Evolutionary conservation across 2,888 invertebrate species (phyloP), one percentile per base, ranked within the genome.

Genomic region (Cryptocephalus moraei): DNA sequence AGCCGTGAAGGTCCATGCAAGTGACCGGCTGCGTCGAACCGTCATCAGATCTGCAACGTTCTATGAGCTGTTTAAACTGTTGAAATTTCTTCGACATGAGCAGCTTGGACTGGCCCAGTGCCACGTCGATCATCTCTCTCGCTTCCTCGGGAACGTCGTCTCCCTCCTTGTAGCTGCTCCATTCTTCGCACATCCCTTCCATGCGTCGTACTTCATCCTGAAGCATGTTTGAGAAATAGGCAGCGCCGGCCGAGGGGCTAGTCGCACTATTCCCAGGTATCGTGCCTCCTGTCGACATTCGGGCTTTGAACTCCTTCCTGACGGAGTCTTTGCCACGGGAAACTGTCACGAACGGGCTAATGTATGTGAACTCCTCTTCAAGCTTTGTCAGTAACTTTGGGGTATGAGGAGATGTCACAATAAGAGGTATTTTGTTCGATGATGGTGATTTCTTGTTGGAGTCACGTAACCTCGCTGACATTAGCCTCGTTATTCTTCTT

Each of bases 71-170:
- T 6, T 14, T n/a, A 8, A 40, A 40, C 72, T 90, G 86, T 62
- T 80, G 73, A 65, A 91, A 79, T 67, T 91, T 91, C 67, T 88
- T 82, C 6, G 75, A 75, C 55, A 88, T 75, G 48, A 92, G 73
- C 51, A 91, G 73, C 48, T 81, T 79, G 0, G 86, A 85, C 71
- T 90, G 89, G 0, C 91, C 91, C 51, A 86, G 78, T 0, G 86
- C 83, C 11, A 82, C 77, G 55, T 84, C 74, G 36, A 91, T 78
- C 49, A 74, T 65, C 58, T 79, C 79, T 61, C 73, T 64, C 0
- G 75, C 73, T 54, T 76, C 70, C 41, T 81, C 82, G 0, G 76
- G 71, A 13, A 76, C 56, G 1, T 59, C 48, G 31, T 52, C 52
- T 8, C 47, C 43, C 9, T 63, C 66, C 41, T 69, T 71, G 11